Conservation (phyloP, 2,797 vertebrate species). For the Buceros bicornis region DNA sequence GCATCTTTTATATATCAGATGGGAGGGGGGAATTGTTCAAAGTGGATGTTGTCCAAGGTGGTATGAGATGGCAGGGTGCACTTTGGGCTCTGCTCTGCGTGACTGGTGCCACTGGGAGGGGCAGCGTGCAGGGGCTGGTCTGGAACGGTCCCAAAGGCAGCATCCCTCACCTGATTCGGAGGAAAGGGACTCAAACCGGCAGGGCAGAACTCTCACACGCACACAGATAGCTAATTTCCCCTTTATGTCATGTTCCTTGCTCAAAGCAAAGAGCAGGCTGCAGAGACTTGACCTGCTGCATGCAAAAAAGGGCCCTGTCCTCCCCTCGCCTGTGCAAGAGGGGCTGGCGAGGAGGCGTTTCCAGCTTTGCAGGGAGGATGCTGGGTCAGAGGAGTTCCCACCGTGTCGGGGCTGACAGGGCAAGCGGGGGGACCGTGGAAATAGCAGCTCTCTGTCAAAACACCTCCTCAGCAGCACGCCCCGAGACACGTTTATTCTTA, state of each 20-base stretch:
- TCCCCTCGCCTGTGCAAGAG: background rate
- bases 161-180: background rate
- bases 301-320: background rate
- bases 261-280: background rate
- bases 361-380: background rate
- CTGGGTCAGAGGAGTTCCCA: background rate
- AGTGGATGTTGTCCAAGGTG: background rate
- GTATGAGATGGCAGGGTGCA: background rate
- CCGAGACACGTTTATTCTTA: constrained; percentile 40
- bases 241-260: background rate
- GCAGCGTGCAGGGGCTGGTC: background rate
- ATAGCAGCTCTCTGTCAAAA: constrained; percentile 38
- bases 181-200: background rate
- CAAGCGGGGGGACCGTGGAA: background rate
- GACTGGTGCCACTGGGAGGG: background rate
- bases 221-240: background rate
- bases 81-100: background rate
- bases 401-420: background rate
- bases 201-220: background rate
- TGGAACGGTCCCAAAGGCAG: background rate
- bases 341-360: background rate
- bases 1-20: background rate
- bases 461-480: constrained; percentile 16
- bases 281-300: background rate
- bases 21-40: background rate